phyloP scores from a whole-genome alignment of 2,888 invertebrate species.

The Tortricodes alternella region DNA sequence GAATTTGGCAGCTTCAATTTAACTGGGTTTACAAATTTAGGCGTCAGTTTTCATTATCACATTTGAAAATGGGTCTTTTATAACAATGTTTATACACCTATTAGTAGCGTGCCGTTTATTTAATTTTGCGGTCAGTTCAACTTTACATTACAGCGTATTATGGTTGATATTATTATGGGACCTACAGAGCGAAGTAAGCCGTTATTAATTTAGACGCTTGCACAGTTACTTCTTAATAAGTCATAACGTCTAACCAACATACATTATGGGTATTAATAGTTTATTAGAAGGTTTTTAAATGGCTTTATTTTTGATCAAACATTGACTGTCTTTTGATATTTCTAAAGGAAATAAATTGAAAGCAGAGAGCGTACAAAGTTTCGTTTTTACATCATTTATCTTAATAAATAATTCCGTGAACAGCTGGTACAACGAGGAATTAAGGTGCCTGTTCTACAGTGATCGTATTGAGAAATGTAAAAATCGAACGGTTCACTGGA shows the following conservation, averaged over 20 bases:
- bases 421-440: not conserved
- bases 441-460: not conserved
- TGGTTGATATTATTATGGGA: not conserved
- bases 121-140: not conserved
- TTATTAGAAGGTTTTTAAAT: no score
- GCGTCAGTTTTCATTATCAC: slow-evolving; percentile 5
- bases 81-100: not conserved
- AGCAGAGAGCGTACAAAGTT: no score
- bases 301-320: no score
- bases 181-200: no score
- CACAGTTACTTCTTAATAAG: no score
- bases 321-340: no score
- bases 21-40: not conserved
- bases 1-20: not conserved
- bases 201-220: no score
- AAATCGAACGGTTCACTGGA: slow-evolving; percentile 3
- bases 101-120: not conserved
- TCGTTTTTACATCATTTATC: not conserved
- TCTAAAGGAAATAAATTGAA: no score
- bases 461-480: slow-evolving; percentile 4
- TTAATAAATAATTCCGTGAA: not conserved
- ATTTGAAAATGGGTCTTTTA: slow-evolving; percentile 5
- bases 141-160: not conserved
- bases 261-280: no score
- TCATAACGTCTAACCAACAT: no score